Evolutionary conservation across 2,888 invertebrate species (phyloP), one percentile per base, ranked within the genome.

Genomic region (Acronicta aceris): DNA sequence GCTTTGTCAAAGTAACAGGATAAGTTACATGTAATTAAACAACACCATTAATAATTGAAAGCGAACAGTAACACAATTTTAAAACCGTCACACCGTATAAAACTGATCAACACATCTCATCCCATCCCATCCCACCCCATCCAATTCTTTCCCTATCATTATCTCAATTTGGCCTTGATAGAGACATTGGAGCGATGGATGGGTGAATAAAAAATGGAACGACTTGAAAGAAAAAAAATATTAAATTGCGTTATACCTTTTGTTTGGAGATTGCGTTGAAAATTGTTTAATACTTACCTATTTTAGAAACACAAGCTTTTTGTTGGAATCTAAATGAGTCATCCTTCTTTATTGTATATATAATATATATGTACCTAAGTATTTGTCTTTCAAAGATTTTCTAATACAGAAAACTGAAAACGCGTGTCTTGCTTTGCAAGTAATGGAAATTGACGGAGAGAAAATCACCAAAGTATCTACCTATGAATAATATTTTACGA

Each of bases 111-210:
- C 68, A 62, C 41, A 64, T 62, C 65, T 66, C 50, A 60, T 52
- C 63, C n/a, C n/a, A n/a, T n/a, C n/a, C n/a, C n/a, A n/a, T n/a
- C n/a, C n/a, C 63, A 55, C 54, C 54, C 66, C 54, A 71, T 69
- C 76, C 75, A 74, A 76, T 78, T 77, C 73, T 76, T 63, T 79
- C 79, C 78, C 82, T 78, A 78, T 88, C 84, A 89, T 89, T 88
- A 90, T 89, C 89, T 83, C 82, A 84, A 86, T 85, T 83, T 85
- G 82, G 83, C 81, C 85, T 84, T 81, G 81, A 91, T 90, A 84
- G 85, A 91, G 90, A 89, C 87, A 84, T 91, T 86, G 81, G 50
- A 69, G 43, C 75, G 63, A 67, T 63, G 49, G 63, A 62, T 64
- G 57, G 60, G 59, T 59, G 59, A 42, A 71, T 67, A 78, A 78